Base-by-base conservation (phyloP, 1,140 invertebrate species). In the Leptoteleia sp. region DNA sequence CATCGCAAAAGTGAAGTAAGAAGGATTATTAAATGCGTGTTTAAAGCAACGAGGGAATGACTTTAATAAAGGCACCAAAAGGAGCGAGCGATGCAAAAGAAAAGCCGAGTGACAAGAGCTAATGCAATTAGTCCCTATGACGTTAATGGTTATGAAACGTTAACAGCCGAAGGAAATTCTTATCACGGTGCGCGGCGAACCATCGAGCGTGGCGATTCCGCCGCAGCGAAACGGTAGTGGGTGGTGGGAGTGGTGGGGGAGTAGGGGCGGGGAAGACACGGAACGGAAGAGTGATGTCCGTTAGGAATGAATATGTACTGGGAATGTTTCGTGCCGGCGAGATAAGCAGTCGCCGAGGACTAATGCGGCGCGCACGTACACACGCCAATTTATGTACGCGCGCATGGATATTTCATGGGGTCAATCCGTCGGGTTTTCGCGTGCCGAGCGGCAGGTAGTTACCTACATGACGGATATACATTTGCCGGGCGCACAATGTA, bases 371-470 rank as follows among this genome's bases (percentile, higher is more conserved):
- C n/a, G 38, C 43, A 55, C 19, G 19, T 42, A 73, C 38, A 70
- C 62, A 70, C 27, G 55, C 31, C 8, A 40, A 68, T 64, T 52
- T 59, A 75, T 54, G 43, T 54, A 35, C 22, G 19, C 43, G 37
- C 55, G 31, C 52, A 59, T 73, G 61, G 59, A 72, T 59, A 64
- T 85, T 80, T 80, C 79, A 73, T 78, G 78, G 75, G 81, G 82
- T 88, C 85, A 84, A 87, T 85, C 81, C 81, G 81, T 84, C 78
- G 76, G 79, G 67, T 78, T 75, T 82, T 87, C 79, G 84, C 86
- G 84, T 85, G 84, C 80, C 76, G 55, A 79, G 42, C 42, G 45
- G 59, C 33, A 59, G 82, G 77, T 81, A 48, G 78, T 82, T 83
- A 81, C 78, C 70, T 33, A 70, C 79, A 82, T 83, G 83, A 88